phyloP scores from a whole-genome alignment of 2,113 vertebrate species.

The Girardinichthys multiradiatus region DNA sequence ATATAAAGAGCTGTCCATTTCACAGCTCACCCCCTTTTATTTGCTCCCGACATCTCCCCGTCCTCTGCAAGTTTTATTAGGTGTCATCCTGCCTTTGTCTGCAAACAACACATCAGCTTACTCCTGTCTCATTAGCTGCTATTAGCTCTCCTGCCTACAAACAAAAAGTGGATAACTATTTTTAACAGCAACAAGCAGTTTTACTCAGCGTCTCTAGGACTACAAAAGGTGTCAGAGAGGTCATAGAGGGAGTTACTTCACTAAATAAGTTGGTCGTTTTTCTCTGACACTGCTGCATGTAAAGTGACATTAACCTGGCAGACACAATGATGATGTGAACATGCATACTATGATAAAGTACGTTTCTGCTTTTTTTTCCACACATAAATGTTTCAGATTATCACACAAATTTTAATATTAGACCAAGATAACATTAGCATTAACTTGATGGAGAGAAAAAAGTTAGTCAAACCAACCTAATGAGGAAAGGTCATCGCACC shows the following conservation, averaged over 20 bases:
- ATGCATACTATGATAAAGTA: no score
- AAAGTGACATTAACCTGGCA: conserved; percentile 36
- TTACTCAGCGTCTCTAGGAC: background rate
- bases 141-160: conserved; percentile 40
- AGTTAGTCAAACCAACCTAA: no score
- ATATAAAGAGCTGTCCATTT: conserved; percentile 21
- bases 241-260: background rate
- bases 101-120: conserved; percentile 14
- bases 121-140: conserved; percentile 45
- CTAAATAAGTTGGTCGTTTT: background rate
- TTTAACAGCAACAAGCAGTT: conserved; percentile 2
- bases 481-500: no score
- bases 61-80: conserved; percentile 36
- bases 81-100: conserved; percentile 29
- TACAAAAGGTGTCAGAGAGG: conserved; percentile 7
- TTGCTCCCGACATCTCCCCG: conserved; percentile 26
- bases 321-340: no score
- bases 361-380: no score
- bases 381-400: no score
- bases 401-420: no score
- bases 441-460: no score
- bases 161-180: conserved; percentile 5
- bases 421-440: no score
- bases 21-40: conserved; percentile 24
- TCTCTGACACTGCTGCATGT: conserved; percentile 1